These are phyloP conservation scores for Acromyrmex heyeri DNA, from an alignment of 1,140 invertebrate species.

Conservation along the genomic window DNA sequence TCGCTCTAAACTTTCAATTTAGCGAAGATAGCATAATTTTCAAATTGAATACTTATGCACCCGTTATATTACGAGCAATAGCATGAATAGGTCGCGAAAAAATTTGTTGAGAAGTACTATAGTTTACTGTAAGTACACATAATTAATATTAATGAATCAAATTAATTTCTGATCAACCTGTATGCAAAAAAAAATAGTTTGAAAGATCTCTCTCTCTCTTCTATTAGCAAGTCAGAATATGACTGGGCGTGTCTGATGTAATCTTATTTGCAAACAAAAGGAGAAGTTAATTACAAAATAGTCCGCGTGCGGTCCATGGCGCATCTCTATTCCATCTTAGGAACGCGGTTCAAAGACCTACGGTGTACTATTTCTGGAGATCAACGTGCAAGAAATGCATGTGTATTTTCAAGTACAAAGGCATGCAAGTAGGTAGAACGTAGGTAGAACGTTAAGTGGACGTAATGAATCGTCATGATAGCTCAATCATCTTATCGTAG, in stretches of 20 bases:
- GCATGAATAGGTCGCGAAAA: neutral
- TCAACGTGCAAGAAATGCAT: conserved; percentile 44
- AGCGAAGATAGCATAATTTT: neutral
- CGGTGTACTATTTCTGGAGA: conserved; percentile 73
- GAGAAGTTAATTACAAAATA: conserved; percentile 15
- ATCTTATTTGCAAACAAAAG: conserved; percentile 53
- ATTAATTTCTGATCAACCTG: neutral
- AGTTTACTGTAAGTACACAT: neutral
- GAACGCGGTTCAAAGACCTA: conserved; percentile 72
- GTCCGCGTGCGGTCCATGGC: conserved; percentile 9
- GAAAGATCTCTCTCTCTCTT: neutral
- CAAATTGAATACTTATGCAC: neutral
- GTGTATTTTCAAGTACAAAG: neutral
- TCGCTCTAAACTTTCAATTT: conserved; percentile 41
- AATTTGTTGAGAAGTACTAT: neutral
- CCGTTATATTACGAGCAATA: neutral
- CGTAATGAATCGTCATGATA: neutral
- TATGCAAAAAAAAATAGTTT: neutral
- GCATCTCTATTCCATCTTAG: conserved; percentile 48
- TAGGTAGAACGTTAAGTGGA: too few relatives aligned
- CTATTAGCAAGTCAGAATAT: neutral
- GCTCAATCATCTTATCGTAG: conserved; percentile 15
- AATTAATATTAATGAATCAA: neutral
- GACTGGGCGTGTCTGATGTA: conserved; percentile 19
- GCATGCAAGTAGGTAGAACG: conserved; percentile 1